Percentiles rank a stretch among this genome's conserved stretches.
Conservation (phyloP, 2,888 invertebrate genomes). For the Caradrina clavipalpis region DNA sequence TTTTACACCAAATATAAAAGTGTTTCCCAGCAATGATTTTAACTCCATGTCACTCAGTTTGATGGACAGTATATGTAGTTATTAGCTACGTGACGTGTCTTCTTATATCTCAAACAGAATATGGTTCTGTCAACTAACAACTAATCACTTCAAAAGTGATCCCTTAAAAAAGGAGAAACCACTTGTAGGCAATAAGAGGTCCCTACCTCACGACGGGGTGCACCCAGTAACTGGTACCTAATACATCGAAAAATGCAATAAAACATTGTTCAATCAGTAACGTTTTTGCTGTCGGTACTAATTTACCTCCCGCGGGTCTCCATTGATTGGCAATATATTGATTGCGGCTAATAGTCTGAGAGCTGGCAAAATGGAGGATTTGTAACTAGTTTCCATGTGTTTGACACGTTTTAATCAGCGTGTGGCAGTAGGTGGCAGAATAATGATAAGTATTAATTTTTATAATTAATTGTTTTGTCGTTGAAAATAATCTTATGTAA, state of each 20-base stretch:
- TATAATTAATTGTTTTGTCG: conserved; percentile 34
- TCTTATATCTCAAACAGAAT: neutral
- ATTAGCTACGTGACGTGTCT: too few species aligned
- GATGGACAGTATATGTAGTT: too few species aligned
- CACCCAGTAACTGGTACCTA: conserved; percentile 15
- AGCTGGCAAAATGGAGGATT: conserved; percentile 35
- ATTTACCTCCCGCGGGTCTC: conserved; percentile 71
- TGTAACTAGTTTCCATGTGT: conserved; percentile 27
- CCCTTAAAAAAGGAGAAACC: neutral
- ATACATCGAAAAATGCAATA: conserved; percentile 48
- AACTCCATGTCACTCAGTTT: too few species aligned
- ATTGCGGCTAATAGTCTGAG: conserved; percentile 52
- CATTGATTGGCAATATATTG: conserved; percentile 56
- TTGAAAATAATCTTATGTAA: neutral
- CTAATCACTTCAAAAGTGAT: neutral
- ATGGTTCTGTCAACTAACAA: neutral
- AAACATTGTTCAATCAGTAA: conserved; percentile 40
- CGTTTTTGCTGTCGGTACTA: conserved; percentile 69
- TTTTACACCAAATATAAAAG: too few species aligned
- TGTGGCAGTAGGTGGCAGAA: neutral
- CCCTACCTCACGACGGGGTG: conserved; percentile 32
- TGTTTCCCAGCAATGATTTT: too few species aligned
- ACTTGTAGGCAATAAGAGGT: neutral
- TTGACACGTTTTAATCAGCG: conserved; percentile 46
- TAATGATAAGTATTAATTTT: conserved; percentile 19